Evolutionary conservation across 2,797 vertebrate species (phyloP).

Genomic region (Anniella stebbinsi): DNA sequence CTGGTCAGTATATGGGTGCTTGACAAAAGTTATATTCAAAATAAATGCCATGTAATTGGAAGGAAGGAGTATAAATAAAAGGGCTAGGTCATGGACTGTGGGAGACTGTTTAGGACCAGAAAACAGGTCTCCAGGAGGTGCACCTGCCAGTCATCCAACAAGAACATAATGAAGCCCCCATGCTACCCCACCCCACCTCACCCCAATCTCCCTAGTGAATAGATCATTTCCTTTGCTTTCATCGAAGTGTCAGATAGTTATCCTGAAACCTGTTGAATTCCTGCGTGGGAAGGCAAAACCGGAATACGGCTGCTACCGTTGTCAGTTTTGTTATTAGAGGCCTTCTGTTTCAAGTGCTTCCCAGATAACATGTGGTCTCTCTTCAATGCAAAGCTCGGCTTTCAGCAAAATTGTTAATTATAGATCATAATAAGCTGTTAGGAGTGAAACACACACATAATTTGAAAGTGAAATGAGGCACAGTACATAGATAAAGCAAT

Average conservation of each 20-base stretch:
- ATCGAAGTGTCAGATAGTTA: conserved; percentile 22
- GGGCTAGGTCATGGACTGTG: neutral
- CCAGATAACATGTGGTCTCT: conserved; percentile 67
- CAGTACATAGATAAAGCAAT: conserved; percentile 81
- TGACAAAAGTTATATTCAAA: neutral
- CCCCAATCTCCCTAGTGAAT: neutral
- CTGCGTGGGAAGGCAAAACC: conserved; percentile 26
- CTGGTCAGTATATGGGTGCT: neutral
- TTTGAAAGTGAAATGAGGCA: conserved; percentile 85
- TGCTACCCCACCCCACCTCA: too few relatives aligned
- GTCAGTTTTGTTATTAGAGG: conserved; percentile 61
- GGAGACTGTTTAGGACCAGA: neutral
- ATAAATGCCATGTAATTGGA: neutral
- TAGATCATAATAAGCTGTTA: conserved; percentile 81
- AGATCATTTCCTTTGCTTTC: neutral
- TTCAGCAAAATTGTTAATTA: conserved; percentile 83
- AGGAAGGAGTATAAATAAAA: neutral
- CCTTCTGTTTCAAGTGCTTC: conserved; percentile 68
- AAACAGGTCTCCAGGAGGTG: neutral
- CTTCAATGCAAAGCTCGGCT: conserved; percentile 73
- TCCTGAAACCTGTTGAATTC: conserved; percentile 11
- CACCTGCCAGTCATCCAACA: neutral
- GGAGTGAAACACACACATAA: conserved; percentile 77
- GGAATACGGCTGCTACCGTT: conserved; percentile 31
- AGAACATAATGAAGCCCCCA: neutral